A percentile compares a stretch with the other conserved stretches of the same genome.
phyloP scores from a whole-genome alignment of 1,140 invertebrate genomes.

The Bombus breviceps region DNA sequence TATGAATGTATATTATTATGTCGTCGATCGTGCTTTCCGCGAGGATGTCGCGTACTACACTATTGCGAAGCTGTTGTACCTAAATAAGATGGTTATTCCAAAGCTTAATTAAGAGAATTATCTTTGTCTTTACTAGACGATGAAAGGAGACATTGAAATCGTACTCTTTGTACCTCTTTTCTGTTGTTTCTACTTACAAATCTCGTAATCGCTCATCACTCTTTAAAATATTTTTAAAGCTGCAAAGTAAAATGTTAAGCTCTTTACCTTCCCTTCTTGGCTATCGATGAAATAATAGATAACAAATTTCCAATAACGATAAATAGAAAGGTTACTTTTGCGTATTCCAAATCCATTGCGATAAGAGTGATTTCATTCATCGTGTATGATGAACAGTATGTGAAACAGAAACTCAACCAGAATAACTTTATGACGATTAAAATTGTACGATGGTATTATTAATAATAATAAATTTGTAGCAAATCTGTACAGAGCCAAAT shows the following conservation, averaged over 20 bases:
- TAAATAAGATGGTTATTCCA: slow-evolving; percentile 62
- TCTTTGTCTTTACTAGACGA: not conserved
- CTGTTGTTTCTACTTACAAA: slow-evolving; percentile 22
- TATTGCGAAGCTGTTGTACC: slow-evolving; percentile 63
- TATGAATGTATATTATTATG: slow-evolving; percentile 61
- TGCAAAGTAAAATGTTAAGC: slow-evolving; percentile 18
- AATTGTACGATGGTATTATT: slow-evolving; percentile 73
- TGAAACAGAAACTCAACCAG: slow-evolving; percentile 38
- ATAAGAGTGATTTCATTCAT: slow-evolving; percentile 39
- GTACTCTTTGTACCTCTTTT: not conserved
- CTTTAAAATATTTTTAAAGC: slow-evolving; percentile 3
- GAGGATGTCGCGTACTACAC: slow-evolving; percentile 49
- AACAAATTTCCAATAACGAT: slow-evolving; percentile 19
- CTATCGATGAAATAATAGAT: slow-evolving; percentile 10
- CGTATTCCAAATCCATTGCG: slow-evolving; percentile 16
- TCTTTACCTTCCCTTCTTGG: not conserved
- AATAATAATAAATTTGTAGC: slow-evolving; percentile 78
- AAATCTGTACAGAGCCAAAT: slow-evolving; percentile 79
- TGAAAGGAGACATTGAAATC: not conserved
- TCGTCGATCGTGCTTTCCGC: slow-evolving; percentile 52
- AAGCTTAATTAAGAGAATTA: slow-evolving; percentile 55
- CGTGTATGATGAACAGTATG: slow-evolving; percentile 36
- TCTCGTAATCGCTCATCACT: slow-evolving; percentile 26
- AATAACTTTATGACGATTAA: slow-evolving; percentile 63
- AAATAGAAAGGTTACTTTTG: slow-evolving; percentile 14